Percentiles rank a stretch among this genome's conserved stretches.
phyloP scores from a whole-genome alignment of 2,888 invertebrate species.

The Hymenopus coronatus region DNA sequence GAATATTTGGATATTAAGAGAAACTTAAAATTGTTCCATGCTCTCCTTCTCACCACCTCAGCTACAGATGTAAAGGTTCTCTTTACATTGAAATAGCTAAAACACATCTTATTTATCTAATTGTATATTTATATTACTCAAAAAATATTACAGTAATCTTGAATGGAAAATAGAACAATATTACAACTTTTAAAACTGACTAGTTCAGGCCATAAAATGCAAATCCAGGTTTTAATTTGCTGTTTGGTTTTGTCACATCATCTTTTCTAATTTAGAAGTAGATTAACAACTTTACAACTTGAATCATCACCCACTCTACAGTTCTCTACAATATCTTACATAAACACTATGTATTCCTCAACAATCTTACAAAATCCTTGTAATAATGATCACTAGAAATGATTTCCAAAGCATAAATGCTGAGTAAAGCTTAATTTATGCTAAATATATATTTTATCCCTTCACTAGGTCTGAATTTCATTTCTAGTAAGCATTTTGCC shows the following conservation, averaged over 20 bases:
- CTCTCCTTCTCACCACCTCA: no score
- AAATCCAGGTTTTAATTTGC: not conserved
- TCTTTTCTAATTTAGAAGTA: not conserved
- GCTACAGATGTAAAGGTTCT: no score
- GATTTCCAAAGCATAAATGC: no score
- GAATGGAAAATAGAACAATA: not conserved
- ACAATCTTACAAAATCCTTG: not conserved
- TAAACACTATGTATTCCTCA: not conserved
- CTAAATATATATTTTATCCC: not conserved
- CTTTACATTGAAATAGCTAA: no score
- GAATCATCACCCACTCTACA: not conserved
- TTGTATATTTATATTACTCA: not conserved
- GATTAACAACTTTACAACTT: no score
- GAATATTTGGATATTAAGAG: no score
- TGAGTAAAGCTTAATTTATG: not conserved
- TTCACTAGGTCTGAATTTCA: not conserved
- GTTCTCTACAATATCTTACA: not conserved
- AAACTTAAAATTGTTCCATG: no score
- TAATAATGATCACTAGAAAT: not conserved
- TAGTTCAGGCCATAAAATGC: not conserved
- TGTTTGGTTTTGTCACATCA: not conserved
- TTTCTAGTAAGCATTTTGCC: not conserved
- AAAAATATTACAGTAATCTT: not conserved
- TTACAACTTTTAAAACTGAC: not conserved
- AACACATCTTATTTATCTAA: no score